Conservation (phyloP, 2,113 vertebrate species). For the Aphelocoma coerulescens region DNA sequence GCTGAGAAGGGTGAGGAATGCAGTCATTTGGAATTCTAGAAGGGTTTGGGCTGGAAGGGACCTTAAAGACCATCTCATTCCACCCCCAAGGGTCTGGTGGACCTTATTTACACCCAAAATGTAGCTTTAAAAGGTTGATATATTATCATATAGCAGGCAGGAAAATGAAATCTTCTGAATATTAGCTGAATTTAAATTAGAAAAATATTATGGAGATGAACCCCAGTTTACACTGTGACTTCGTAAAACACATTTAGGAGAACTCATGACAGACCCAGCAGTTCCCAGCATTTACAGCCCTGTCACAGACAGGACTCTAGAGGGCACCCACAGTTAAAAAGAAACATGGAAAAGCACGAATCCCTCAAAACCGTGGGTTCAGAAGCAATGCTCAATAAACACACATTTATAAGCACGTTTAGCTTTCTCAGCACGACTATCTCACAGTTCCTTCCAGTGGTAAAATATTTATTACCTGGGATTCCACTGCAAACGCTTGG, state of each 20-base stretch:
- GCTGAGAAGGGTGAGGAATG: not conserved
- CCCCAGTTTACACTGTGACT: not conserved
- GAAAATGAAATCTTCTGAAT: not conserved
- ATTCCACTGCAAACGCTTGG: slow-evolving; percentile 75
- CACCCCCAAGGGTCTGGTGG: not conserved
- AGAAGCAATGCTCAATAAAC: not conserved
- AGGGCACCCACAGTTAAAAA: slow-evolving; percentile 24
- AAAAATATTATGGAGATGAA: not conserved
- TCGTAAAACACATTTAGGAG: not conserved
- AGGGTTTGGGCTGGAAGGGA: not conserved
- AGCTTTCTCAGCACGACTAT: not conserved
- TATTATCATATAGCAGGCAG: not conserved
- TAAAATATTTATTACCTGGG: slow-evolving; percentile 77
- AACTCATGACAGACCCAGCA: not conserved
- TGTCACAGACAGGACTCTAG: not conserved
- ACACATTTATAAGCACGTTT: not conserved
- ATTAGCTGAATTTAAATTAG: not conserved
- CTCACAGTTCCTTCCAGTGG: not conserved
- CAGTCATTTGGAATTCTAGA: not conserved
- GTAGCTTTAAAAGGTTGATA: not conserved
- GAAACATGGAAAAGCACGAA: not conserved
- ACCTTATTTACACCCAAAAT: not conserved
- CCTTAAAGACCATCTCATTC: not conserved
- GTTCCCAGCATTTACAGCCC: not conserved
- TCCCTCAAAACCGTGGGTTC: rapidly evolving